These are phyloP conservation scores for Metallyticus violacea DNA, from an alignment of 2,888 invertebrate genomes.

Conservation along the genomic window DNA sequence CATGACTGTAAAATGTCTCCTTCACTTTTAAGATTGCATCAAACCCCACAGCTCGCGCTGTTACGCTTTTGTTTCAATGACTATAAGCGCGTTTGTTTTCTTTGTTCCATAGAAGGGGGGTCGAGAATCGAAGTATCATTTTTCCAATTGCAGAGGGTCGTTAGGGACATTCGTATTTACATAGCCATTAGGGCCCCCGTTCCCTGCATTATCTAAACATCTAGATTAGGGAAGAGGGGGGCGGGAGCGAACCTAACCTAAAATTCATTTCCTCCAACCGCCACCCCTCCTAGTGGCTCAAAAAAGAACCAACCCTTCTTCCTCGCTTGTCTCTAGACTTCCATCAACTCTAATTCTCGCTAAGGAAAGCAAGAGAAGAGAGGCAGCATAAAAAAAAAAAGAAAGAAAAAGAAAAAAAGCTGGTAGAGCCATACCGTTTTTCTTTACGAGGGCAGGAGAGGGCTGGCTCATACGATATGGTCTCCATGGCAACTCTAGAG, in stretches of 20 bases:
- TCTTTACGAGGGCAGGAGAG: background rate
- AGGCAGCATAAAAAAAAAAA: background rate
- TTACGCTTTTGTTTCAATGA: no score
- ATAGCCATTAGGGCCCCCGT: background rate
- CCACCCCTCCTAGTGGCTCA: background rate
- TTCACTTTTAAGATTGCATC: no score
- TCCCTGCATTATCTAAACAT: background rate
- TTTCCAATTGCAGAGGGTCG: background rate
- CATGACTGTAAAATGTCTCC: no score
- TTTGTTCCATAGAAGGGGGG: background rate
- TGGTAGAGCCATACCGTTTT: background rate
- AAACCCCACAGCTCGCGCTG: no score
- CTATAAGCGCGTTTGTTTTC: background rate
- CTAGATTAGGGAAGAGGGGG: background rate
- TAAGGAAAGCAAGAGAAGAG: background rate
- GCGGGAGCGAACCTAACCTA: background rate
- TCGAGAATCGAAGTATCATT: background rate
- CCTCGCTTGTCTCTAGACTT: slow-evolving; percentile 12
- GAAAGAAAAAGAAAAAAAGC: background rate
- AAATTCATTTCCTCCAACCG: background rate
- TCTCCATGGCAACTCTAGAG: slow-evolving; percentile 17
- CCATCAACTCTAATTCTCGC: slow-evolving; percentile 27
- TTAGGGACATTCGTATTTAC: background rate
- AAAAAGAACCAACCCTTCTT: background rate
- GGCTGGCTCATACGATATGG: slow-evolving; percentile 17